Evolutionary conservation across 2,797 vertebrate genomes (phyloP), one percentile per base, ranked within the genome.

Genomic region (Momotus momota): DNA sequence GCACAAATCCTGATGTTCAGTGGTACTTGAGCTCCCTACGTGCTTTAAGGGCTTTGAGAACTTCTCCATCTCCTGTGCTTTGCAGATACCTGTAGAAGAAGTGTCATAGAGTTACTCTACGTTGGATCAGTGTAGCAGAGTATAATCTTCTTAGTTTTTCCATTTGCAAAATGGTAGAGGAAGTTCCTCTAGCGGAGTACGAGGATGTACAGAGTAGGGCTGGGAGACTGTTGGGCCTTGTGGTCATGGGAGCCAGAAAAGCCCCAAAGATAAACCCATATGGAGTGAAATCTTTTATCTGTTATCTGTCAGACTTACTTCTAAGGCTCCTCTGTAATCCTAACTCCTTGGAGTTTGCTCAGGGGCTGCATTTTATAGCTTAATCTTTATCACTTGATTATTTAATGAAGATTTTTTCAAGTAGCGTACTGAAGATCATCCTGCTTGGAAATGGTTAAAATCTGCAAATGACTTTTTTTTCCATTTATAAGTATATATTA

Each of bases 381-480:
- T 80, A 38, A 77, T 80, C 82, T 73, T 91, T 71, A 65, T 46
- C n/a, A 46, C 35, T 72, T 71, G 33, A 43, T 71, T 75, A 74
- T 57, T 83, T 67, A 81, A 67, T 83, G 61, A 77, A 83, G 69
- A 52, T 78, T 86, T 43, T 92, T 87, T 46, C 9, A 74, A 74
- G 41, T 49, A 60, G 2, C 19, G 5, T 72, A 12, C 20, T 69
- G 51, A 80, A 69, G 73, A 70, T 82, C 69, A 23, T 3, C 21
- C 64, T 93, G 48, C 69, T 86, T 80, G 48, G 48, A 90, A 82
- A 62, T 49, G 60, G 29, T 62, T 77, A 82, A 82, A 62, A 88
- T 15, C n/a, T 60, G 14, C 43, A 31, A n/a, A 67, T 52, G 67
- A 45, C 19, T 31, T 2, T 18, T 18, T 35, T 88, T 87, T 51